A percentile compares a stretch with the other conserved stretches of the same genome.
phyloP scores from a whole-genome alignment of 1,140 invertebrate genomes.

The Maniola jurtina region DNA sequence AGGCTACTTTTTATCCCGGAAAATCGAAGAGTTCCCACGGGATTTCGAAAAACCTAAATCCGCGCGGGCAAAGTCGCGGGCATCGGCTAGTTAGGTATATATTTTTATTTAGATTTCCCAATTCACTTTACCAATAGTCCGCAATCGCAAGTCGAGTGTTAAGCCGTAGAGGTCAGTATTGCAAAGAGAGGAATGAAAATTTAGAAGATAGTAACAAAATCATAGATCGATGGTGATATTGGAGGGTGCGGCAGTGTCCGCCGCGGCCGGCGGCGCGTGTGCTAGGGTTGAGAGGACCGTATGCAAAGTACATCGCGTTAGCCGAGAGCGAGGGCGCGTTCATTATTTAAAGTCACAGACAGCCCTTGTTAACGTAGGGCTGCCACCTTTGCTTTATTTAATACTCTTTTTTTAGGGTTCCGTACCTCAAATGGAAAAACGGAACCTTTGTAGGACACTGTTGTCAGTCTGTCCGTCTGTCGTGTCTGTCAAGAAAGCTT shows the following conservation, averaged over 20 bases:
- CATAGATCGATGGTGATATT: conserved; percentile 16
- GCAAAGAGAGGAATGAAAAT: neutral
- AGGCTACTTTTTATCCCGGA: too few species aligned
- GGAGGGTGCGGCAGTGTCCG: conserved; percentile 24
- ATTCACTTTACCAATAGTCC: too few species aligned
- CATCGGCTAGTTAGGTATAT: too few species aligned
- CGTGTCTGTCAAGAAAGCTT: too few species aligned
- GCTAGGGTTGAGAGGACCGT: conserved; percentile 43
- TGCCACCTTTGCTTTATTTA: conserved; percentile 25
- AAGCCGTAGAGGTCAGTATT: neutral
- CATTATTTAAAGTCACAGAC: conserved; percentile 66
- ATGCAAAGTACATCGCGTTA: conserved; percentile 65
- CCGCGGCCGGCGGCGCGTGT: conserved; percentile 28
- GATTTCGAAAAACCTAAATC: too few species aligned
- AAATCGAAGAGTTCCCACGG: too few species aligned
- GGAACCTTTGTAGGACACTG: too few species aligned
- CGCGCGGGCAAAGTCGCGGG: too few species aligned
- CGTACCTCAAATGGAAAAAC: neutral
- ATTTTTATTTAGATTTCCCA: too few species aligned
- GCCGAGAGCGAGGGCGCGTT: conserved; percentile 46
- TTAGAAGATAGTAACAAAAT: neutral
- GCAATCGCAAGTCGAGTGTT: too few species aligned
- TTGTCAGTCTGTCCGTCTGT: too few species aligned
- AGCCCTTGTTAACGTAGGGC: conserved; percentile 54
- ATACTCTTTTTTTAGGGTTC: neutral